Evolutionary conservation across 2,888 invertebrate species (phyloP).

Genomic region (Synergus umbraculus): DNA sequence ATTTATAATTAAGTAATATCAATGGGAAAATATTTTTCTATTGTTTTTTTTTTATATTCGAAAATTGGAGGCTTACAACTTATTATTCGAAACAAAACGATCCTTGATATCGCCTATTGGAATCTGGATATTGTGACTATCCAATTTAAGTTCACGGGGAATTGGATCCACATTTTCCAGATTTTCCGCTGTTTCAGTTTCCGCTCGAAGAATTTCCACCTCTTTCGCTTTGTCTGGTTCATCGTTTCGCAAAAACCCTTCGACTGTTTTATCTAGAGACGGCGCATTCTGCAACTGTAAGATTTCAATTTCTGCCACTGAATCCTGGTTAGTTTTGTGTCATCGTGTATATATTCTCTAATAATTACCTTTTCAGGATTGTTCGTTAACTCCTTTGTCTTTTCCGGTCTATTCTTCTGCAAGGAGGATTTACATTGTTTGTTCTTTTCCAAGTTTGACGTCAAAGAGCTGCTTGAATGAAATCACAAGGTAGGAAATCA

Average conservation of each 20-base stretch:
- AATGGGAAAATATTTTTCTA: too few species aligned
- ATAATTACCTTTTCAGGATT: conserved; percentile 5
- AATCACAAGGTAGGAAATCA: background rate
- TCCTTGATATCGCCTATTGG: conserved; percentile 22
- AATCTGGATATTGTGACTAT: conserved; percentile 24
- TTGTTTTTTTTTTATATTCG: too few species aligned
- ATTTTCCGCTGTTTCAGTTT: conserved; percentile 31
- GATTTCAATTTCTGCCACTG: background rate
- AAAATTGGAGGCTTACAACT: conserved; percentile 10
- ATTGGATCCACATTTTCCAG: conserved; percentile 25
- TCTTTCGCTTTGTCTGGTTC: conserved; percentile 26
- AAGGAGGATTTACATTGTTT: background rate
- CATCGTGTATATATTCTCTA: background rate
- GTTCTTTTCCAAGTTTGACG: background rate
- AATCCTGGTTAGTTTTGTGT: conserved; percentile 8
- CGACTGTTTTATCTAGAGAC: background rate
- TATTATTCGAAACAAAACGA: conserved; percentile 5
- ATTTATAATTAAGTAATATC: too few species aligned
- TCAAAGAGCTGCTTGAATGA: background rate
- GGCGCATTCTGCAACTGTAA: conserved; percentile 4
- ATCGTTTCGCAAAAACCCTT: conserved; percentile 14
- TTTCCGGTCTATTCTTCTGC: background rate
- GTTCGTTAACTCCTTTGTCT: background rate
- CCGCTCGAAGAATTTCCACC: conserved; percentile 29
- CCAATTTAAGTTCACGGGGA: conserved; percentile 27